phyloP scores from a whole-genome alignment of 1,140 invertebrate genomes.

The Aphelenchoides besseyi region DNA sequence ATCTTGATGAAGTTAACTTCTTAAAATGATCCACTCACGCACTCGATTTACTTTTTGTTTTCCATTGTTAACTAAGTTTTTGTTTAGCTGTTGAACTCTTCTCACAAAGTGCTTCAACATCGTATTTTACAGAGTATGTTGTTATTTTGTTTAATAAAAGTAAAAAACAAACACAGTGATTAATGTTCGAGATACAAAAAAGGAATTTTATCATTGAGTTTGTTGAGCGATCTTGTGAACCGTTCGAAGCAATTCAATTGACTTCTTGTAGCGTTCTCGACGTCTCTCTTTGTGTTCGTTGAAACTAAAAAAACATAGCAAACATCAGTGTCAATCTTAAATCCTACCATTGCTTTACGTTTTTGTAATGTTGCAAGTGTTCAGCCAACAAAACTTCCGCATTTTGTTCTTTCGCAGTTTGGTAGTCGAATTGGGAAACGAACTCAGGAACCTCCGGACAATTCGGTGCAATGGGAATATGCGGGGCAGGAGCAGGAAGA shows the following conservation, averaged over 20 bases:
- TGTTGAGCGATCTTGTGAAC: conserved; percentile 49
- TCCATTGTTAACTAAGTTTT: not conserved
- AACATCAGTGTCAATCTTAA: not conserved
- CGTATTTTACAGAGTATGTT: not conserved
- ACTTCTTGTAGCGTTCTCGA: conserved; percentile 44
- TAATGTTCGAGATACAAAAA: not conserved
- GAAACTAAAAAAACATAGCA: conserved; percentile 33
- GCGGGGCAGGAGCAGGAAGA: conserved; percentile 29
- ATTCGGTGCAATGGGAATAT: conserved; percentile 21
- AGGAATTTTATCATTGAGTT: conserved; percentile 34
- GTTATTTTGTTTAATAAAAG: not conserved
- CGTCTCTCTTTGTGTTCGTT: conserved; percentile 35
- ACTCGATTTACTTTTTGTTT: not conserved
- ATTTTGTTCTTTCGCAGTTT: not conserved
- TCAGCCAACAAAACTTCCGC: conserved; percentile 29
- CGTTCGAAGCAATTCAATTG: conserved; percentile 40
- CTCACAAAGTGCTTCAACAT: too few relatives aligned
- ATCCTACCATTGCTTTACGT: conserved; percentile 42
- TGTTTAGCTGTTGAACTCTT: too few relatives aligned
- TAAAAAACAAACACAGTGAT: not conserved
- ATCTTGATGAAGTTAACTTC: not conserved
- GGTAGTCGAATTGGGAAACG: not conserved
- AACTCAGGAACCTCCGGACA: not conserved
- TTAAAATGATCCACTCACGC: not conserved
- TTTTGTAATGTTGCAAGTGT: conserved; percentile 41